Conservation (phyloP, 2,113 vertebrate genomes). For the Microcebus griseorufus region DNA sequence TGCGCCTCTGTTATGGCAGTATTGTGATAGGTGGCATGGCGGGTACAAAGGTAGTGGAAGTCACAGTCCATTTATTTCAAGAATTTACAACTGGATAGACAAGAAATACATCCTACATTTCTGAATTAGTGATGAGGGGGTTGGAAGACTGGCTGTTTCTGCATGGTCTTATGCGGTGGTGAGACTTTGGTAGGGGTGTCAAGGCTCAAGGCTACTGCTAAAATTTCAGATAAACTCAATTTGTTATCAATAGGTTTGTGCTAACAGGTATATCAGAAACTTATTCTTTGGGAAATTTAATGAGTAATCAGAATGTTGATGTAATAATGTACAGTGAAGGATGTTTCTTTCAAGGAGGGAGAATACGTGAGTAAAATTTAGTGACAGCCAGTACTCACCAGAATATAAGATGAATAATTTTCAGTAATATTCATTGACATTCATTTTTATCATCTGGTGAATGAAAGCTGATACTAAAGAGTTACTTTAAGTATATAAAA, state of each 20-base stretch:
- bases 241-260: not conserved
- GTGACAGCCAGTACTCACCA: not conserved
- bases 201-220: not conserved
- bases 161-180: not conserved
- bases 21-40: not conserved
- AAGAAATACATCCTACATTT: not conserved
- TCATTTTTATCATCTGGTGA: not conserved
- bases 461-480: not conserved
- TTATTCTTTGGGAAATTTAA: not conserved
- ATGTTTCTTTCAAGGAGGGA: not conserved
- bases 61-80: not conserved
- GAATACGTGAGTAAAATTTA: conserved; percentile 13
- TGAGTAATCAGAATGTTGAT: not conserved
- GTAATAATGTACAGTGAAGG: not conserved
- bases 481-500: not conserved
- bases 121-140: not conserved
- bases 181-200: not conserved
- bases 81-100: not conserved
- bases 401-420: conserved; percentile 27
- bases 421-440: not conserved
- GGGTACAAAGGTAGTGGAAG: not conserved
- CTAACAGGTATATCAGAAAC: not conserved
- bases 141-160: not conserved
- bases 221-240: not conserved
- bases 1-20: not conserved